A percentile compares a stretch with the other conserved stretches of the same genome.
phyloP scores from a whole-genome alignment of 2,888 invertebrate genomes.

The Stratiomys singularior region DNA sequence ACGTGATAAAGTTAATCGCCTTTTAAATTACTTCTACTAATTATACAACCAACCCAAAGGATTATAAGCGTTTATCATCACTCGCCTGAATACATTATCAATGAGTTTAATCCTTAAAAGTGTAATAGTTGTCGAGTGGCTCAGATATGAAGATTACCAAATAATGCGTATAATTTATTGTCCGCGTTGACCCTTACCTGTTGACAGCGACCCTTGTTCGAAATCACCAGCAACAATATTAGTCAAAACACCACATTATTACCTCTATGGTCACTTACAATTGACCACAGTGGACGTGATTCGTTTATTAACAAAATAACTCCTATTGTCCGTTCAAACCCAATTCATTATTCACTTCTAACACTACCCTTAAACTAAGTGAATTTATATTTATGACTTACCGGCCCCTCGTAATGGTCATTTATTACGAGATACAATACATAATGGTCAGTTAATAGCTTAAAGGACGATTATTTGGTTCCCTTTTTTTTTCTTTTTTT shows the following conservation, averaged over 20 bases:
- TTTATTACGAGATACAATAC: neutral
- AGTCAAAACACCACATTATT: conserved; percentile 1
- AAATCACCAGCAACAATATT: neutral
- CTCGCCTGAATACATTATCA: too few relatives aligned
- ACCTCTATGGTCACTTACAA: neutral
- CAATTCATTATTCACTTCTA: neutral
- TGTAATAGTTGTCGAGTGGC: too few relatives aligned
- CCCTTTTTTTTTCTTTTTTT: too few relatives aligned
- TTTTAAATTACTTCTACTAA: too few relatives aligned
- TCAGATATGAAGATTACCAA: too few relatives aligned
- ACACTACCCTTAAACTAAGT: neutral
- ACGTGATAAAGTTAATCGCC: too few relatives aligned
- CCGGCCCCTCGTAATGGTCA: neutral
- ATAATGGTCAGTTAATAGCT: conserved; percentile 8
- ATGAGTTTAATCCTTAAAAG: too few relatives aligned
- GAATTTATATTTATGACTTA: neutral
- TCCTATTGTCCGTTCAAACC: neutral
- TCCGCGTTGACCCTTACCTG: neutral
- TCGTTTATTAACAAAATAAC: conserved; percentile 4
- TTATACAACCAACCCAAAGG: too few relatives aligned
- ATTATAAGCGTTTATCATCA: too few relatives aligned
- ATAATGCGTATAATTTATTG: too few relatives aligned
- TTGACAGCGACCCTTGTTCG: neutral
- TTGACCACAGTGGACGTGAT: conserved; percentile 11
- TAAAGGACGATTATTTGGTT: too few relatives aligned